These are phyloP conservation scores for Neolamprologus sp. DNA, from an alignment of 2,113 vertebrate genomes.

Conservation along the genomic window DNA sequence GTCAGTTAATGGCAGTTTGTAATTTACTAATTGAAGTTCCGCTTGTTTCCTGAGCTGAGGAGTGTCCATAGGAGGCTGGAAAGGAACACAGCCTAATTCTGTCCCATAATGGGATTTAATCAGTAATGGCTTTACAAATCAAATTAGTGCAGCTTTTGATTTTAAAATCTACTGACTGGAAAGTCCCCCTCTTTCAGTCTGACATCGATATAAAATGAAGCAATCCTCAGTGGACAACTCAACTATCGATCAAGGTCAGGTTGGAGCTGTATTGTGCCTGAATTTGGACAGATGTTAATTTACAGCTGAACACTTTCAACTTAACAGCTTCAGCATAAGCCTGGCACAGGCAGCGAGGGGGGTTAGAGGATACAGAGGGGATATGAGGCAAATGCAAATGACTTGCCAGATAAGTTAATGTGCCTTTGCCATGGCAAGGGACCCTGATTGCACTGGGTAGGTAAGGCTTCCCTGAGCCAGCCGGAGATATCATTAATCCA, in stretches of 20 bases:
- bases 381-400: conserved; percentile 49
- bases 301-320: conserved; percentile 24
- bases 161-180: neutral
- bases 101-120: neutral
- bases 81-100: neutral
- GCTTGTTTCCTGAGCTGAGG: neutral
- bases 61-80: neutral
- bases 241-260: conserved; percentile 46
- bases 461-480: conserved; percentile 19
- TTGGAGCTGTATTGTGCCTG: conserved; percentile 19
- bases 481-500: conserved; percentile 50
- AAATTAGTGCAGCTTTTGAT: neutral
- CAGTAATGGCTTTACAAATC: neutral
- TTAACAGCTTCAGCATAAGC: conserved; percentile 12
- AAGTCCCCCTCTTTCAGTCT: neutral
- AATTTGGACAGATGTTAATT: conserved; percentile 44
- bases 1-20: neutral
- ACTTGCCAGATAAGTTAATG: conserved; percentile 40
- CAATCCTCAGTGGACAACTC: conserved; percentile 2
- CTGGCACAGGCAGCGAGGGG: neutral
- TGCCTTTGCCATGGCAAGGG: conserved; percentile 22
- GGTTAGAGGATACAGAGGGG: neutral
- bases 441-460: conserved; percentile 31
- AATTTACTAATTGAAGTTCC: neutral
- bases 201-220: neutral